Evolutionary conservation across 2,888 invertebrate genomes (phyloP).

Genomic region (Microchrysa polita): DNA sequence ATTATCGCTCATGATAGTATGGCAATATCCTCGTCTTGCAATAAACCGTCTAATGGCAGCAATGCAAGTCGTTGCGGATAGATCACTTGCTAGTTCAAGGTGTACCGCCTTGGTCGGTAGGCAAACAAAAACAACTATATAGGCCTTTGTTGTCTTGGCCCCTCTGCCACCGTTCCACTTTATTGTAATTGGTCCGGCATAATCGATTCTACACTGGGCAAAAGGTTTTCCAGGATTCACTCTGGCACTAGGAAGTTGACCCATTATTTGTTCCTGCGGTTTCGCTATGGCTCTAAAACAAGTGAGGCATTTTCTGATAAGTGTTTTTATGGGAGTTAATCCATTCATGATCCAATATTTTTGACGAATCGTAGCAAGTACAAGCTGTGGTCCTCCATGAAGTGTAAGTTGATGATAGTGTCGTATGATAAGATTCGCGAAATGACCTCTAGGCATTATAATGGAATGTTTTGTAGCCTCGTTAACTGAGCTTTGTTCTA

Average conservation of each 20-base stretch:
- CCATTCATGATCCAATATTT: conserved; percentile 2
- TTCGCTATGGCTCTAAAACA: not conserved
- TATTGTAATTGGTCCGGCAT: conserved; percentile 50
- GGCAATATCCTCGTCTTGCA: conserved; percentile 53
- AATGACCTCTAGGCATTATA: conserved; percentile 5
- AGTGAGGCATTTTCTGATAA: not conserved
- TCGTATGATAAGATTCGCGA: not conserved
- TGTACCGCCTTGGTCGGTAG: conserved; percentile 48
- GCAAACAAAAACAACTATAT: conserved; percentile 47
- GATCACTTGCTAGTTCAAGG: conserved; percentile 47
- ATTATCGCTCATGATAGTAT: conserved; percentile 53
- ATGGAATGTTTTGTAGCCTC: not conserved
- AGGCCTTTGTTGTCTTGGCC: conserved; percentile 51
- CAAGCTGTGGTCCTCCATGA: not conserved
- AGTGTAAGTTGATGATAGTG: not conserved
- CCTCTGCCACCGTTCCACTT: conserved; percentile 49
- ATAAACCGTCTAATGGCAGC: conserved; percentile 54
- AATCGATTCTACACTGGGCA: conserved; percentile 49
- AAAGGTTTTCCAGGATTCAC: conserved; percentile 48
- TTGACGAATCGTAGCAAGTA: not conserved
- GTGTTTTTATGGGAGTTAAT: not conserved
- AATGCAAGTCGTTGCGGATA: conserved; percentile 53
- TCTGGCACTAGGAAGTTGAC: conserved; percentile 12
- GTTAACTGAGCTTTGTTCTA: not conserved
- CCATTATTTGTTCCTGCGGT: conserved; percentile 40